Conservation (phyloP, 2,888 invertebrate genomes). For the Cistogaster globosa region DNA sequence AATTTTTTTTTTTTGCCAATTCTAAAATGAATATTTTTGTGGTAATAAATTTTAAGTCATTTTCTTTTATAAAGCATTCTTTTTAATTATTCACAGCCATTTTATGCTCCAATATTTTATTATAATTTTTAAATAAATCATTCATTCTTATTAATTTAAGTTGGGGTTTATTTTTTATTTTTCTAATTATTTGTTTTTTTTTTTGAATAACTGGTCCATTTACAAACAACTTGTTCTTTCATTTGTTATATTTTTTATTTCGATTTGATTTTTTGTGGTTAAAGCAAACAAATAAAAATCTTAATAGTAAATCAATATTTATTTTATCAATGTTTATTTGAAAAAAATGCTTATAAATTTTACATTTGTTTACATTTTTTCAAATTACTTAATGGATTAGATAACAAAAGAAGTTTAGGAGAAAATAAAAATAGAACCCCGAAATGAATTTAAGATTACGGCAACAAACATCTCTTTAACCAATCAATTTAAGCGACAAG, state of each 20-base stretch:
- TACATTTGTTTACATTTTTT: no score
- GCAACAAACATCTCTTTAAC: no score
- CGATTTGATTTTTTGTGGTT: no score
- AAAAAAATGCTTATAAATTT: no score
- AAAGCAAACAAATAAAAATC: no score
- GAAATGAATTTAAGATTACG: no score
- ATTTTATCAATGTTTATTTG: no score
- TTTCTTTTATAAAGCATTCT: constrained; percentile 65
- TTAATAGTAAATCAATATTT: no score
- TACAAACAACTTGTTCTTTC: constrained; percentile 30
- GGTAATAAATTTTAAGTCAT: constrained; percentile 34
- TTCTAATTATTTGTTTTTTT: constrained; percentile 1
- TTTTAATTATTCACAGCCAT: constrained; percentile 69
- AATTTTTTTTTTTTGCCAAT: constrained; percentile 41
- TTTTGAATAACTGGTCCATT: constrained; percentile 56
- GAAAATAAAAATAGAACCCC: no score
- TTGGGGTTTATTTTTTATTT: not conserved
- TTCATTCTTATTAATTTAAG: constrained; percentile 15
- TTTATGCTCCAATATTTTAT: constrained; percentile 62
- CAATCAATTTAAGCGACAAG: no score
- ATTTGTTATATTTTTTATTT: constrained; percentile 20
- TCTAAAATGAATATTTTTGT: constrained; percentile 26
- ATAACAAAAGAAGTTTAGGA: no score
- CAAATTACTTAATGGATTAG: no score
- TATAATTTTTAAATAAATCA: constrained; percentile 3